Evolutionary conservation across 2,113 vertebrate genomes (phyloP).

Genomic region (Spheniscus mendiculus): DNA sequence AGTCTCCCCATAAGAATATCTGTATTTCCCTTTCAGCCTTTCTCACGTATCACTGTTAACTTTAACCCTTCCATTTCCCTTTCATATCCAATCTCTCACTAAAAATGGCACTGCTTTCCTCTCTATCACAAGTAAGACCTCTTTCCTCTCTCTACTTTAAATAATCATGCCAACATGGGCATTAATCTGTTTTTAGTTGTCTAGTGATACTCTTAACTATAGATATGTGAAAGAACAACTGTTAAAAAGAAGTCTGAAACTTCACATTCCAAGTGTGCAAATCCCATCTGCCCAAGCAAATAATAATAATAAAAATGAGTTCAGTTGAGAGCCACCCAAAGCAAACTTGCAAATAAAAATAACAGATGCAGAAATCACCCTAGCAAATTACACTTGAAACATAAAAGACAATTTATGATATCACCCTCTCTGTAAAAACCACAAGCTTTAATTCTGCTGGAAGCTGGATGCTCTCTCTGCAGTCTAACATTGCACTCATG

Average conservation of each 20-base stretch:
- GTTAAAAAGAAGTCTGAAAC: not conserved
- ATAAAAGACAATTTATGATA: not conserved
- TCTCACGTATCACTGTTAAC: not conserved
- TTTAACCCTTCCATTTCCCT: not conserved
- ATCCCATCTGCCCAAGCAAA: not conserved
- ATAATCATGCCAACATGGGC: not conserved
- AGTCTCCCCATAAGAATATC: not conserved
- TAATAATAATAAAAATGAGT: not conserved
- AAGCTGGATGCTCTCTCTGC: not conserved
- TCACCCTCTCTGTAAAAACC: not conserved
- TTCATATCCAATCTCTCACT: not conserved
- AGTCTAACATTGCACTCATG: not conserved
- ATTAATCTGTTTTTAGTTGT: not conserved
- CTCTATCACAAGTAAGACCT: not conserved
- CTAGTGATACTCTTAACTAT: not conserved
- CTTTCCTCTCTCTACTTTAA: not conserved
- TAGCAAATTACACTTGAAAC: not conserved
- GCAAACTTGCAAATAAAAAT: not conserved
- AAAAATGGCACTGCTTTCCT: not conserved
- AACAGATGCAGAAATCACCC: not conserved
- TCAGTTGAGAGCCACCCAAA: not conserved
- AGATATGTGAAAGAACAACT: not conserved
- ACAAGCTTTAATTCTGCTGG: not conserved
- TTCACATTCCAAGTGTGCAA: not conserved
- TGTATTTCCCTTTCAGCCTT: not conserved